Base-by-base conservation (phyloP, 2,113 vertebrate species). In the Ia io region DNA sequence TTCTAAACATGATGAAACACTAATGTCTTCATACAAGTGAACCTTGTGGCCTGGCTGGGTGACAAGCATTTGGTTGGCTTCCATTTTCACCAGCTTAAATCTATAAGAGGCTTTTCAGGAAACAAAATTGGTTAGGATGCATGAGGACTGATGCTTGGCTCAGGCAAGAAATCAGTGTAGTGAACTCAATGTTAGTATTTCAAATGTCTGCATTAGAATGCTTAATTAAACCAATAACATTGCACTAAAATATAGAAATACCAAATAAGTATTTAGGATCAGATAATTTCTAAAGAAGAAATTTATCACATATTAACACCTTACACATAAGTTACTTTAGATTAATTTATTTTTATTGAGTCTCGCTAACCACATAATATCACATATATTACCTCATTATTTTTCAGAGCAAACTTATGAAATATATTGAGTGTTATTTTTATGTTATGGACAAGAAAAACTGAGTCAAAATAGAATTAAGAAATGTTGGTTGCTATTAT, bases 101-200 rank as follows among this genome's bases (percentile, higher is more conserved):
- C 86, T 94, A 77, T 91, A 97, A 94, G 73, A 42, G 88, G 90
- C 94, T 96, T 98, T 96, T 49, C 59, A 97, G 93, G 97, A 97
- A 97, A 74, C 47, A 84, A 97, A 95, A 96, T 3, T 0, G 53
- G 97, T 95, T 92, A 88, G 53, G 42, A 84, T 63, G 30, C 42
- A 84, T 3, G 51, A 87, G 63, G 12, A 84, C 2, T 49, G 40
- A 67, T 73, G 79, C 28, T 47, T 89, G 79, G 83, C 37, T 86
- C 49, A 95, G 69, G 65, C 93, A 44, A 42, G 10, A 77, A 88
- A 30, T 86, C 44, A 74, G 9, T 37, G 32, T 0, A 78, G 25
- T 42, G 83, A 92, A 78, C 69, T 94, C 69, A 69, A 16, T 76
- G 69, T 88, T 73, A 78, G 42, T 61, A n/a, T 77, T 61, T 63